Conservation (phyloP, 1,140 invertebrate genomes). For the Arion vulgaris region DNA sequence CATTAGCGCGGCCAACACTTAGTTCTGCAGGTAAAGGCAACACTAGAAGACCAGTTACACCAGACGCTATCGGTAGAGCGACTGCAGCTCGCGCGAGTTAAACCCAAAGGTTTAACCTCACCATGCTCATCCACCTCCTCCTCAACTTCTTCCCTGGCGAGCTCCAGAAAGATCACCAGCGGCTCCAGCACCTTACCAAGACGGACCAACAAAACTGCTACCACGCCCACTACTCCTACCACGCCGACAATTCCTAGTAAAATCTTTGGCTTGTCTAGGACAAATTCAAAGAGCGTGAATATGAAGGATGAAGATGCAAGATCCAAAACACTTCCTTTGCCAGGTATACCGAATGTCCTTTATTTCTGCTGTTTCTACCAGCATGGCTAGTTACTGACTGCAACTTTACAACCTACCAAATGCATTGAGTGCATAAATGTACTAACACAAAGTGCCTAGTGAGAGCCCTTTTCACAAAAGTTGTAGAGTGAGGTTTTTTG, state of each 20-base stretch:
- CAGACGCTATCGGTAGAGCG: not conserved
- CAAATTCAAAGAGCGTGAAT: not conserved
- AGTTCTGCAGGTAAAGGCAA: not conserved
- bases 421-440: too few species aligned
- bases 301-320: slow-evolving; percentile 36
- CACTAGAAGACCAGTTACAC: slow-evolving; percentile 17
- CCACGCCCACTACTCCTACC: slow-evolving; percentile 2
- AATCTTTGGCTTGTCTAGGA: slow-evolving; percentile 3
- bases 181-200: slow-evolving; percentile 31
- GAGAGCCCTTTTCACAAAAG: too few species aligned
- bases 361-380: not conserved
- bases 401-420: too few species aligned
- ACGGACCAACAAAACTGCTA: slow-evolving; percentile 8
- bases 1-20: slow-evolving; percentile 10
- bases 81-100: not conserved
- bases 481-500: too few species aligned
- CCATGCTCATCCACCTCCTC: slow-evolving; percentile 13
- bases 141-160: not conserved
- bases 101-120: not conserved
- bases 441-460: too few species aligned
- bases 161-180: slow-evolving; percentile 12
- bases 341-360: slow-evolving; percentile 41
- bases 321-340: slow-evolving; percentile 46
- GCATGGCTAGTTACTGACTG: slow-evolving; percentile 14
- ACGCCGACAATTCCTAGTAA: not conserved